A percentile compares a stretch with the other conserved stretches of the same genome.
phyloP scores from a whole-genome alignment of 2,888 invertebrate genomes.

The Acrocera orbiculus region DNA sequence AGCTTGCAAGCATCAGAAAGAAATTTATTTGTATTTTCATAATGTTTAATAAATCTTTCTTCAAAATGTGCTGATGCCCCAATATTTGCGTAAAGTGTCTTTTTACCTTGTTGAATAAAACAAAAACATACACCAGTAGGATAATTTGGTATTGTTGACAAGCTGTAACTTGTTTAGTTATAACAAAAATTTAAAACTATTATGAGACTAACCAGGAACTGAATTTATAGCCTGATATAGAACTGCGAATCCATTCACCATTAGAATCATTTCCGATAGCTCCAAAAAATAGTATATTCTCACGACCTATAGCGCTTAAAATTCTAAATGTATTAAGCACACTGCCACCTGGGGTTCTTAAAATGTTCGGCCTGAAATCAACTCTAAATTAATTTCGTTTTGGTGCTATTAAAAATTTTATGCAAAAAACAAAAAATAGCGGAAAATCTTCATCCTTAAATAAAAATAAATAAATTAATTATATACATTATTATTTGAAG shows the following conservation, averaged over 20 bases:
- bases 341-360: constrained; percentile 35
- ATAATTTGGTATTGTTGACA: constrained; percentile 21
- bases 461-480: no score
- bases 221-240: no score
- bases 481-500: no score
- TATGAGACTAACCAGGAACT: no score
- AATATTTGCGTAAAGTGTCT: constrained; percentile 36
- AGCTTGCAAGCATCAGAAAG: constrained; percentile 13
- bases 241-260: constrained; percentile 29
- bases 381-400: no score
- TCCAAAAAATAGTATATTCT: constrained; percentile 35
- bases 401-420: no score
- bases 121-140: constrained; percentile 37
- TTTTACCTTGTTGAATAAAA: constrained; percentile 30
- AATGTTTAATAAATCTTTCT: constrained; percentile 20
- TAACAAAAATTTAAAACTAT: no score
- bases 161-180: no score
- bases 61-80: constrained; percentile 35
- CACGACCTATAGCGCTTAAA: constrained; percentile 18
- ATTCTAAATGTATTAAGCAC: constrained; percentile 35
- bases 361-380: no score
- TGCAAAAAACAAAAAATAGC: no score
- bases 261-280: constrained; percentile 34
- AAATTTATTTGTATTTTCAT: constrained; percentile 9
- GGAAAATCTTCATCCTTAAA: no score